Base-by-base conservation (phyloP, 2,888 invertebrate species). In the Himalopsyche anomala region DNA sequence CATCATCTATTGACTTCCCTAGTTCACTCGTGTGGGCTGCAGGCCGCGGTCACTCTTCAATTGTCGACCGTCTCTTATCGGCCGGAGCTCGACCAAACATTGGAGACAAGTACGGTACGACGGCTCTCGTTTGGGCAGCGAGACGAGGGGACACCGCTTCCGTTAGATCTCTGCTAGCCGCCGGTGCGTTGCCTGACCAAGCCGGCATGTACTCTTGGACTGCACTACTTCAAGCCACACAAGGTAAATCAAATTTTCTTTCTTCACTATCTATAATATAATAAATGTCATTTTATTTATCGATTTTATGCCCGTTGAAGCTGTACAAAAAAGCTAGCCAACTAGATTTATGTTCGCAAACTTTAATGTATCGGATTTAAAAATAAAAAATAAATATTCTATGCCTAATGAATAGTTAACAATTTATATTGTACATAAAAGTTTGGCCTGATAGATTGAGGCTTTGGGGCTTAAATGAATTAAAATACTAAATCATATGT, bases 171-270 rank as follows among this genome's bases (percentile, higher is more conserved):
- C 93, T 99, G 84, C 91, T 99, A 81, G 95, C 95, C 89, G 96
- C 96, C 87, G 98, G 98, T 87, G 98, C 98, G 79, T 96, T 96
- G 91, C 96, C 97, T 5, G 98, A 98, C 91, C 96, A 96, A 45
- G 96, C 97, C 87, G 99, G 99, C 90, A 99, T 99, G 98, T 98
- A 99, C 92, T 99, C 98, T 40, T 98, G 99, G 98, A 99, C 99
- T 4, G 96, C 99, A 1, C 92, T 99, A 87, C 92, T 99, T 87
- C 96, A 97, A 83, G 95, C 96, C 40, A 94, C 96, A 1, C 95
- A 95, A 89, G 96, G 96, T 90, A 93, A 94, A 88, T 81, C 62
- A 56, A 28, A 28, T 28, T 51, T 1, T 51, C 3, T 51, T 45
- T 45, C 12, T 15, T 51, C 5, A 4, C 12, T 4, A 15, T 51